Evolutionary conservation across 2,797 vertebrate genomes (phyloP).

Genomic region (Pachyuromys duprasi): DNA sequence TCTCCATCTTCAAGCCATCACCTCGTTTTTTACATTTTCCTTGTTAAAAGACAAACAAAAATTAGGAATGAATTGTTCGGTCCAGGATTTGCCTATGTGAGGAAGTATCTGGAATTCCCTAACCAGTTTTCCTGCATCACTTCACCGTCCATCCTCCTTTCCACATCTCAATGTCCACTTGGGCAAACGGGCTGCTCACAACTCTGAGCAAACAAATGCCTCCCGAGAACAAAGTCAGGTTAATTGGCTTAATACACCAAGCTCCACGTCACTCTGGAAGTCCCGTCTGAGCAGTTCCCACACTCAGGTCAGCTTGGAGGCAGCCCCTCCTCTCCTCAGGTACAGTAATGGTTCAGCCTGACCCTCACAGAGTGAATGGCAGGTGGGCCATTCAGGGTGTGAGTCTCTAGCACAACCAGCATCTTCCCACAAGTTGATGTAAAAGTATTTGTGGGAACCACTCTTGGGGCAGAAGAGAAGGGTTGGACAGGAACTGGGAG

Average conservation of each 20-base stretch:
- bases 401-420: background rate
- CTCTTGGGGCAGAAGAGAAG: background rate
- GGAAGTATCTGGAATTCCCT: background rate
- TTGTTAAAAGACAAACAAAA: conserved; percentile 81
- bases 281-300: background rate
- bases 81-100: too few species aligned
- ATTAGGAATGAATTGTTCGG: background rate
- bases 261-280: background rate
- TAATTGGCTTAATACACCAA: background rate
- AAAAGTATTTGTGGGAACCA: background rate
- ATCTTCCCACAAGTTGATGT: background rate
- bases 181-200: background rate
- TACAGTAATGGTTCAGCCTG: background rate
- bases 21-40: conserved; percentile 97
- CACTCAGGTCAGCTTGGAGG: background rate
- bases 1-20: conserved; percentile 97
- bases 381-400: background rate
- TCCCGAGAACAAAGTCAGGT: background rate
- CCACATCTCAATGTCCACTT: background rate
- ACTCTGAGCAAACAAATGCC: background rate
- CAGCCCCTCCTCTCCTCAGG: background rate
- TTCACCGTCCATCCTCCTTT: background rate
- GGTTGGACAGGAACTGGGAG: background rate
- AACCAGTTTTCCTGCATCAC: background rate
- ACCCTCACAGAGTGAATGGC: background rate